Percentiles rank a stretch among this genome's conserved stretches.
phyloP scores from a whole-genome alignment of 2,113 vertebrate species.

The Dolichallabes microphthalmus region DNA sequence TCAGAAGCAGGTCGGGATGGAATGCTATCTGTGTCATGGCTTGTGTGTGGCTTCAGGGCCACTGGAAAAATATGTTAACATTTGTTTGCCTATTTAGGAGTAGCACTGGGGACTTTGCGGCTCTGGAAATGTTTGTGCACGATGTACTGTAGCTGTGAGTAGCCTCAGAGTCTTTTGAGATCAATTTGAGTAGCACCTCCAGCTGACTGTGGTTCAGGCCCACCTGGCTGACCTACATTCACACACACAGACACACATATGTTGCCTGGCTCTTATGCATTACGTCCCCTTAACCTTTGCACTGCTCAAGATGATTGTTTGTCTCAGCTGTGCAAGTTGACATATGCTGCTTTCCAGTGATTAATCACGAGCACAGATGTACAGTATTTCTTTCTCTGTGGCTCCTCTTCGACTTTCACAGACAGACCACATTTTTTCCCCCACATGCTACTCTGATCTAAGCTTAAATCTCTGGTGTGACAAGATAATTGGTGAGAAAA shows the following conservation, averaged over 20 bases:
- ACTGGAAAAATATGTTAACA: constrained; percentile 25
- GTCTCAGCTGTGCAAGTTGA: constrained; percentile 6
- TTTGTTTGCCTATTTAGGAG: constrained; percentile 35
- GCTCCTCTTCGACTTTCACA: neutral
- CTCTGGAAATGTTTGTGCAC: constrained; percentile 6
- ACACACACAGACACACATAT: constrained; percentile 12
- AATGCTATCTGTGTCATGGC: constrained; percentile 8
- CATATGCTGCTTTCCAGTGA: constrained; percentile 12
- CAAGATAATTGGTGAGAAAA: constrained; percentile 25
- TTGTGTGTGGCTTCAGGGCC: constrained; percentile 23
- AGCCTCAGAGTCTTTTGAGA: constrained; percentile 4
- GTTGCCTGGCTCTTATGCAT: neutral
- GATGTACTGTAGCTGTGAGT: neutral
- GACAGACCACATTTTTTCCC: constrained; percentile 10
- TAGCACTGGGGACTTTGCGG: neutral
- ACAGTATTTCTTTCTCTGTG: constrained; percentile 3
- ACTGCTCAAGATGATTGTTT: neutral
- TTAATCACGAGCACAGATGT: constrained; percentile 30
- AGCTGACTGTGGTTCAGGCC: constrained; percentile 65
- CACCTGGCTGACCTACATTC: constrained; percentile 71
- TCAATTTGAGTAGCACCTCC: constrained; percentile 31
- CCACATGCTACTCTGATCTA: constrained; percentile 24
- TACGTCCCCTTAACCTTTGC: neutral
- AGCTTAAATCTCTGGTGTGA: constrained; percentile 28
- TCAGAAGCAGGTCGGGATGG: constrained; percentile 20